A percentile compares a stretch with the other conserved stretches of the same genome.
Evolutionary conservation across 2,113 vertebrate species (phyloP).

Genomic region (Rhynchomys soricoides): DNA sequence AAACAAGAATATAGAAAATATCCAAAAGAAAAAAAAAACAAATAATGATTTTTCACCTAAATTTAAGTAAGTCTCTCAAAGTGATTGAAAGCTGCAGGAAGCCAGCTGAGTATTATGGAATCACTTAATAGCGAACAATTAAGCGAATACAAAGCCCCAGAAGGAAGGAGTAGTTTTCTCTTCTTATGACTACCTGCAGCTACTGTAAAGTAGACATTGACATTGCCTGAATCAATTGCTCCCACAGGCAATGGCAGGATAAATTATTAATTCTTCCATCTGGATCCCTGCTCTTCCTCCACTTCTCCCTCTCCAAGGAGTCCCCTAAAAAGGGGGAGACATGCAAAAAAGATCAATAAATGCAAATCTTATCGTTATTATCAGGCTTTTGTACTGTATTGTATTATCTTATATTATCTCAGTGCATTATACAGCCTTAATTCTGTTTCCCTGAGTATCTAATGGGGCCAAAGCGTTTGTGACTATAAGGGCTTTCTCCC

Average conservation of each 20-base stretch:
- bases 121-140: constrained; percentile 38
- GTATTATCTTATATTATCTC: background rate
- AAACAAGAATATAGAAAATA: background rate
- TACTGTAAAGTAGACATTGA: background rate
- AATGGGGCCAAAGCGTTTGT: background rate
- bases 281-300: background rate
- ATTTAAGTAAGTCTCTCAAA: background rate
- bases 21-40: background rate
- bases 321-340: background rate
- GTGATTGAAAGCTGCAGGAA: background rate
- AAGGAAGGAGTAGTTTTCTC: background rate
- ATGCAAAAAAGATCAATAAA: background rate
- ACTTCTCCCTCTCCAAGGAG: background rate
- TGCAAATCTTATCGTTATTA: background rate
- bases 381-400: background rate
- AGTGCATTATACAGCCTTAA: background rate
- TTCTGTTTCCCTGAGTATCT: background rate
- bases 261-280: constrained; percentile 45
- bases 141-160: background rate
- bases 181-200: background rate
- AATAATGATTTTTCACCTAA: background rate
- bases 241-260: background rate
- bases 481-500: background rate
- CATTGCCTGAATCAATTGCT: background rate
- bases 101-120: background rate